Conservation (phyloP, 2,113 vertebrate genomes). For the Periophthalmus modestus region DNA sequence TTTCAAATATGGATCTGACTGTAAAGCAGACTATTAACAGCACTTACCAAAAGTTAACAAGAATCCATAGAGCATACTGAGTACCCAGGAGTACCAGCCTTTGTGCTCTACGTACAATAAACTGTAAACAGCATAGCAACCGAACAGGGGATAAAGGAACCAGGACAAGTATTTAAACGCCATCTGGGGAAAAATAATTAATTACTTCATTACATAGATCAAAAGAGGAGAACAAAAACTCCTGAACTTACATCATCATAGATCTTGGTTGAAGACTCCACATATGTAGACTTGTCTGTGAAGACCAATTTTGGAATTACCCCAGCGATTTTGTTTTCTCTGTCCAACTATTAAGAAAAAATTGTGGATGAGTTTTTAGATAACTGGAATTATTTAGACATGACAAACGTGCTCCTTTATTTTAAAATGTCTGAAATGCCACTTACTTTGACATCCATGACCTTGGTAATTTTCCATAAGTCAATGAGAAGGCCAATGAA, state of each 20-base stretch:
- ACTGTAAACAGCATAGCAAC: conserved; percentile 92
- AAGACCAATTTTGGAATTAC: conserved; percentile 84
- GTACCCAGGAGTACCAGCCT: conserved; percentile 97
- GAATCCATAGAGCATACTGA: conserved; percentile 96
- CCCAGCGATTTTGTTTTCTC: conserved; percentile 85
- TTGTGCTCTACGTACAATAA: conserved; percentile 95
- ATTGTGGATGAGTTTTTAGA: not conserved
- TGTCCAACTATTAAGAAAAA: conserved; percentile 82
- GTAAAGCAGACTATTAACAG: not conserved
- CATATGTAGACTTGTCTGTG: conserved; percentile 92
- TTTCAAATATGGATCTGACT: not conserved
- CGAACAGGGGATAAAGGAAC: conserved; percentile 92
- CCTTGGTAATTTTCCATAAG: conserved; percentile 98
- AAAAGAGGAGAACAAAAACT: not conserved
- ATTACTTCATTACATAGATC: too few relatives aligned
- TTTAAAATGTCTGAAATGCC: not conserved
- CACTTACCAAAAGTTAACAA: conserved; percentile 91
- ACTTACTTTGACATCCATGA: conserved; percentile 93
- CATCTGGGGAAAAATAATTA: conserved; percentile 78
- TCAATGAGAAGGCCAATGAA: conserved; percentile 97
- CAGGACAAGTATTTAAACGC: conserved; percentile 93
- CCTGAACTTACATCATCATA: conserved; percentile 88
- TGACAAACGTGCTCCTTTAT: not conserved
- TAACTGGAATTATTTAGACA: not conserved
- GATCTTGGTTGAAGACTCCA: conserved; percentile 92